Evolutionary conservation across 2,797 vertebrate species (phyloP).

Genomic region (Amblyraja radiata): DNA sequence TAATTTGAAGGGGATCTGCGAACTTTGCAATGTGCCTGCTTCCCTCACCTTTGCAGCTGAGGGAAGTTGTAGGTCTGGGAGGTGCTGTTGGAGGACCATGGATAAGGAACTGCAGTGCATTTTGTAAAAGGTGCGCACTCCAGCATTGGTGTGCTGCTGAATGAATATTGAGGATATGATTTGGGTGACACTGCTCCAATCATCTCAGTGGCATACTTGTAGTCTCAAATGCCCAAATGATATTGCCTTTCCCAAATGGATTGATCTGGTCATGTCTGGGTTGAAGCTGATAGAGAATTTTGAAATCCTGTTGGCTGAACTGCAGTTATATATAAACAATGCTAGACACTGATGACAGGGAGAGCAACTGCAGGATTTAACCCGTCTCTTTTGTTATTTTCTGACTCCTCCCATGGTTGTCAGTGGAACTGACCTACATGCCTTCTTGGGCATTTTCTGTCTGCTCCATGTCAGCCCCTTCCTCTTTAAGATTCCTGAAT

Average conservation of each 20-base stretch:
- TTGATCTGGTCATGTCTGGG: not conserved
- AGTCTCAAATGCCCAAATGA: not conserved
- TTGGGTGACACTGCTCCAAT: no score
- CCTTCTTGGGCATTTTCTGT: slow-evolving; percentile 5
- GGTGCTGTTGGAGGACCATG: no score
- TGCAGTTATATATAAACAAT: not conserved
- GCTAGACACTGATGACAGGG: not conserved
- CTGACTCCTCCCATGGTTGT: not conserved
- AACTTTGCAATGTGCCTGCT: no score
- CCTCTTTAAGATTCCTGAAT: not conserved
- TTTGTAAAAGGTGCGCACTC: no score
- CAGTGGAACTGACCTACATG: not conserved
- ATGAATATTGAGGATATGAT: no score
- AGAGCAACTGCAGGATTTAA: not conserved
- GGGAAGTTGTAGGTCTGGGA: no score
- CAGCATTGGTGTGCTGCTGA: no score
- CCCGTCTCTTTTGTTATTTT: not conserved
- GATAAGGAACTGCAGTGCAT: no score
- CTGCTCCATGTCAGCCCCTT: not conserved
- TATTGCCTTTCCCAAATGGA: not conserved
- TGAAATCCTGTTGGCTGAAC: not conserved
- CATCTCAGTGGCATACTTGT: not conserved
- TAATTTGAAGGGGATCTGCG: no score
- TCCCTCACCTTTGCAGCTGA: no score
- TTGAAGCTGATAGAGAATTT: not conserved